phyloP scores from a whole-genome alignment of 2,113 vertebrate genomes.

The Nematolebias whitei region DNA sequence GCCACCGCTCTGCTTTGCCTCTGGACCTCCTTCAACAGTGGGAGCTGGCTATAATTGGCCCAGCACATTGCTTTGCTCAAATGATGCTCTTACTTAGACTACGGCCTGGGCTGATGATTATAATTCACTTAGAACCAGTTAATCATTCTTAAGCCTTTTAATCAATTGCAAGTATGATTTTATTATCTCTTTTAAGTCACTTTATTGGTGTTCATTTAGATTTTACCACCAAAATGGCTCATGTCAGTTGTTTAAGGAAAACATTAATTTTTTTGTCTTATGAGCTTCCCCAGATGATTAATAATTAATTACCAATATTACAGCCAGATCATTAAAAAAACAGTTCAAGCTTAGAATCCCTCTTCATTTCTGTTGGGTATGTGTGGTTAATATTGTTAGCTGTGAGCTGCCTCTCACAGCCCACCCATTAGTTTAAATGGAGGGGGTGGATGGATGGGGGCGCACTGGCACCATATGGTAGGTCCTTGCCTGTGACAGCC shows the following conservation, averaged over 20 bases:
- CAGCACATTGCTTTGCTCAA: conserved; percentile 34
- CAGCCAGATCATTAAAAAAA: conserved; percentile 2
- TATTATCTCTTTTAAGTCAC: conserved; percentile 12
- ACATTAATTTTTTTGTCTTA: conserved; percentile 1
- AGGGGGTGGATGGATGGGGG: conserved; percentile 17
- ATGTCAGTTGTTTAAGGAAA: conserved; percentile 3
- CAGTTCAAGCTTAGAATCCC: conserved; percentile 18
- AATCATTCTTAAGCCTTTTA: conserved; percentile 25
- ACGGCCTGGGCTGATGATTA: conserved; percentile 35
- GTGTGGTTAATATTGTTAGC: conserved; percentile 47
- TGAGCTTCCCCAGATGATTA: conserved; percentile 7
- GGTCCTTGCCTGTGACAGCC: conserved; percentile 76
- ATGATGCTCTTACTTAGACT: conserved; percentile 30
- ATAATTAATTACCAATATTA: conserved; percentile 21
- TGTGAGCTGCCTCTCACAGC: conserved; percentile 49
- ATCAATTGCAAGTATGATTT: conserved; percentile 24
- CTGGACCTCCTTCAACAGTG: conserved; percentile 55
- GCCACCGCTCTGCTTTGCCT: conserved; percentile 57
- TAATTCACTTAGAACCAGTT: conserved; percentile 36
- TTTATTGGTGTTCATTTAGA: conserved; percentile 12
- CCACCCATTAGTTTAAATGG: conserved; percentile 63
- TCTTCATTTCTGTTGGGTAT: conserved; percentile 19
- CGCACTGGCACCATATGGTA: conserved; percentile 66
- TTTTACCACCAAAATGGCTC: conserved; percentile 1
- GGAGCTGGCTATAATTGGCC: conserved; percentile 62